phyloP scores from a whole-genome alignment of 2,888 invertebrate genomes.

The Anoplius nigerrimus region DNA sequence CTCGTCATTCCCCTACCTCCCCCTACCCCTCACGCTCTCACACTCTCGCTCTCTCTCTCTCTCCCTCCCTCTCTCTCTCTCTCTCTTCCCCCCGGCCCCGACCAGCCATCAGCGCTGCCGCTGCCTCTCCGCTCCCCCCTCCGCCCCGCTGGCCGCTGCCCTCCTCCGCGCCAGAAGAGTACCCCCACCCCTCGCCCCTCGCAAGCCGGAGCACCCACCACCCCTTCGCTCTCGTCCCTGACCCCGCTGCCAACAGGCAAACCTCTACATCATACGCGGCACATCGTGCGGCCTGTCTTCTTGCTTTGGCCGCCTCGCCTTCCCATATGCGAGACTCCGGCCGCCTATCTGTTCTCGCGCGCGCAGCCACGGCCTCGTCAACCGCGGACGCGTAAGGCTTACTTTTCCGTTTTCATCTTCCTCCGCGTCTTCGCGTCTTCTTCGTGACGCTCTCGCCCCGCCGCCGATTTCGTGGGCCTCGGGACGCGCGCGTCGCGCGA shows the following conservation, averaged over 20 bases:
- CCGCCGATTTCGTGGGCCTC: no score
- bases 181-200: conserved; percentile 40
- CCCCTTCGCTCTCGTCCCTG: conserved; percentile 53
- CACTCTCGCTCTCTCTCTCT: conserved; percentile 19
- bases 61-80: conserved; percentile 9
- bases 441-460: no score
- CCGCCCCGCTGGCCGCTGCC: conserved; percentile 41
- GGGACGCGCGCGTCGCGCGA: no score
- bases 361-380: no score
- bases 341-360: conserved; percentile 26
- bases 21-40: conserved; percentile 13
- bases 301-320: not conserved
- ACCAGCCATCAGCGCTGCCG: no score
- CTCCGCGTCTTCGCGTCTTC: no score
- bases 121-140: conserved; percentile 45
- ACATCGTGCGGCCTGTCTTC: conserved; percentile 39
- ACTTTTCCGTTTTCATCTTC: no score
- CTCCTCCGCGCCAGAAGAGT: conserved; percentile 31
- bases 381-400: no score
- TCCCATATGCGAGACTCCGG: conserved; percentile 37
- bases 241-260: conserved; percentile 51
- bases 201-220: conserved; percentile 50
- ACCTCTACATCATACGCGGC: conserved; percentile 57
- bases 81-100: conserved; percentile 16
- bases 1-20: conserved; percentile 10